A percentile compares a stretch with the other conserved stretches of the same genome.
Evolutionary conservation across 2,113 vertebrate species (phyloP).

Genomic region (Phodopus roborovskii): DNA sequence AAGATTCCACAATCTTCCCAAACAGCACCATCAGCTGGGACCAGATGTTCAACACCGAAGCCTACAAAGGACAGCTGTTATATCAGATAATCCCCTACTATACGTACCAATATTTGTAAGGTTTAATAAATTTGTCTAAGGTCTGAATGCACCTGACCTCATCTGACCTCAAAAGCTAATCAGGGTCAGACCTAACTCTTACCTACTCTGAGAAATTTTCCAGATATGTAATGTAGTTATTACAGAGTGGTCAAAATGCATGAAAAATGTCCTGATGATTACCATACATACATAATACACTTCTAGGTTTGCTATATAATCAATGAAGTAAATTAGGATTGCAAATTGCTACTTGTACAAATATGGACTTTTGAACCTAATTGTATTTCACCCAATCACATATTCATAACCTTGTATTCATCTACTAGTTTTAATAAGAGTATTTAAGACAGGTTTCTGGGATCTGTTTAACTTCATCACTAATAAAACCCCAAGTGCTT

Average conservation of each 20-base stretch:
- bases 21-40: neutral
- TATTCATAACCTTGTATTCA: neutral
- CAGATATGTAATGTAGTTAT: neutral
- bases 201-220: neutral
- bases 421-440: neutral
- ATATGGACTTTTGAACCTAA: conserved; percentile 37
- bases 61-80: neutral
- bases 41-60: neutral
- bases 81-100: neutral
- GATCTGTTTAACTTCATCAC: conserved; percentile 45
- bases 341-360: neutral
- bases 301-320: neutral
- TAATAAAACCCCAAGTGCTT: neutral
- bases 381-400: neutral
- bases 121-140: neutral
- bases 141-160: neutral
- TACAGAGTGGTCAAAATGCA: neutral
- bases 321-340: neutral
- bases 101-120: neutral
- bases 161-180: neutral
- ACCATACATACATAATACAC: neutral
- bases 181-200: neutral
- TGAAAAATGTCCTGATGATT: neutral
- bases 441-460: conserved; percentile 13
- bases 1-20: neutral